Percentiles rank a stretch among this genome's conserved stretches.
phyloP scores from a whole-genome alignment of 2,888 invertebrate species.

The Monopis laevigella region DNA sequence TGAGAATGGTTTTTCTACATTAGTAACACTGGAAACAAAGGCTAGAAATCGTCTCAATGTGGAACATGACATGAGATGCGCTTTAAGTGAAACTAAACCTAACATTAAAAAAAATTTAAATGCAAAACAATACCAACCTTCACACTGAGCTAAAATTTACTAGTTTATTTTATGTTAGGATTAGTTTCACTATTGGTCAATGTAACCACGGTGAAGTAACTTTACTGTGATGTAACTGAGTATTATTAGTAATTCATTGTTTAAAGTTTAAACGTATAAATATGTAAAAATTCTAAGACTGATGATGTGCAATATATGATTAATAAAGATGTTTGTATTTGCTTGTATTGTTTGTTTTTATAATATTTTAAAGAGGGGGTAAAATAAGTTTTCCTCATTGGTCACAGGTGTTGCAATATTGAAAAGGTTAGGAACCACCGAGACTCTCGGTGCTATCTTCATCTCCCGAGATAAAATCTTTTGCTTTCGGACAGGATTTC shows the following conservation, averaged over 20 bases:
- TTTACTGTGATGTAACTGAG: too few relatives aligned
- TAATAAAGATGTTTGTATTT: slow-evolving; percentile 14
- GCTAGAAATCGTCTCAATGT: slow-evolving; percentile 18
- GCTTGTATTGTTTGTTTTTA: slow-evolving; percentile 12
- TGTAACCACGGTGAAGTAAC: too few relatives aligned
- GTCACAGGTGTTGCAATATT: slow-evolving; percentile 12
- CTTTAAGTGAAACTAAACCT: slow-evolving; percentile 13
- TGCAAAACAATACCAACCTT: slow-evolving; percentile 18
- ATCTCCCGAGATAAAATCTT: too few relatives aligned
- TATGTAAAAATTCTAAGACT: slow-evolving; percentile 11
- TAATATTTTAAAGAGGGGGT: slow-evolving; percentile 6
- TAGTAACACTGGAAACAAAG: too few relatives aligned
- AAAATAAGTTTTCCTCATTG: slow-evolving; percentile 1
- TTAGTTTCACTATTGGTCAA: too few relatives aligned
- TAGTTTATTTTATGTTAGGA: neutral
- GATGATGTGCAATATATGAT: slow-evolving; percentile 13
- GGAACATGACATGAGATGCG: slow-evolving; percentile 18
- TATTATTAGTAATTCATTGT: too few relatives aligned
- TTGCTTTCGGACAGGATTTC: too few relatives aligned
- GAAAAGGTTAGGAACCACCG: slow-evolving; percentile 17
- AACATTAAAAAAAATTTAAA: slow-evolving; percentile 10
- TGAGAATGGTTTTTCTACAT: slow-evolving; percentile 19
- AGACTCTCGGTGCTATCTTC: too few relatives aligned
- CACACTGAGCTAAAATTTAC: slow-evolving; percentile 13
- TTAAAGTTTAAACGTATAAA: slow-evolving; percentile 10